Conservation (phyloP, 2,888 invertebrate genomes). For the Parasteatoda lunata region DNA sequence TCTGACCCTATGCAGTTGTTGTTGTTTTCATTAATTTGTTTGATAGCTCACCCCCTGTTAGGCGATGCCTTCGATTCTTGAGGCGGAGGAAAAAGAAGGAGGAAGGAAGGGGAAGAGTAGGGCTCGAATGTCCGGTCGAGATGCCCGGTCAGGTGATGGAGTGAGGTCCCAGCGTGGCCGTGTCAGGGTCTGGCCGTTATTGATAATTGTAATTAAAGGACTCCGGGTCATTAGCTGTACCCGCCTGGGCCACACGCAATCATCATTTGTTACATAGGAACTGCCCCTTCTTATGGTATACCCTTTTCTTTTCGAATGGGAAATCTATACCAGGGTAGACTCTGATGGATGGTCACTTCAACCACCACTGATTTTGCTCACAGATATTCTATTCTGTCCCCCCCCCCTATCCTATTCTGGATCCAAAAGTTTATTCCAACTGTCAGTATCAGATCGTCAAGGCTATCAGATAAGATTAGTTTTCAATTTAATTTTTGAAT, state of each 20-base stretch:
- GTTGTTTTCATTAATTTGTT: background rate
- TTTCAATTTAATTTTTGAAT: too few relatives aligned
- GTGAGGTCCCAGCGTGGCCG: conserved; percentile 61
- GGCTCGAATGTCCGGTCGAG: conserved; percentile 37
- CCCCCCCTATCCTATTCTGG: too few relatives aligned
- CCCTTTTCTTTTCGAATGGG: conserved; percentile 56
- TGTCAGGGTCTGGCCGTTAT: conserved; percentile 64
- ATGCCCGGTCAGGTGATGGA: conserved; percentile 62
- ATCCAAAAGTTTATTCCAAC: too few relatives aligned
- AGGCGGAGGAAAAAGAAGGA: conserved; percentile 31
- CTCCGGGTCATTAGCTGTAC: conserved; percentile 64
- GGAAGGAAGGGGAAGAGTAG: background rate
- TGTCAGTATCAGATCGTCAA: too few relatives aligned
- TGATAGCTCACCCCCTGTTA: conserved; percentile 30
- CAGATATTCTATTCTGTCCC: conserved; percentile 9
- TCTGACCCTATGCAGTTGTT: too few relatives aligned
- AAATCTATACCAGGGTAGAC: conserved; percentile 54
- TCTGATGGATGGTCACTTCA: conserved; percentile 39
- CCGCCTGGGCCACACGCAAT: conserved; percentile 55
- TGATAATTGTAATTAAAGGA: conserved; percentile 69
- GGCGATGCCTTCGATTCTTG: conserved; percentile 31
- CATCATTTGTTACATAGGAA: conserved; percentile 63
- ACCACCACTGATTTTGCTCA: conserved; percentile 9
- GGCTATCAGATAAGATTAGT: too few relatives aligned
- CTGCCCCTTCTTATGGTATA: conserved; percentile 45